Base-by-base conservation (phyloP, 2,797 vertebrate genomes). In the Intellagama lesueurii region DNA sequence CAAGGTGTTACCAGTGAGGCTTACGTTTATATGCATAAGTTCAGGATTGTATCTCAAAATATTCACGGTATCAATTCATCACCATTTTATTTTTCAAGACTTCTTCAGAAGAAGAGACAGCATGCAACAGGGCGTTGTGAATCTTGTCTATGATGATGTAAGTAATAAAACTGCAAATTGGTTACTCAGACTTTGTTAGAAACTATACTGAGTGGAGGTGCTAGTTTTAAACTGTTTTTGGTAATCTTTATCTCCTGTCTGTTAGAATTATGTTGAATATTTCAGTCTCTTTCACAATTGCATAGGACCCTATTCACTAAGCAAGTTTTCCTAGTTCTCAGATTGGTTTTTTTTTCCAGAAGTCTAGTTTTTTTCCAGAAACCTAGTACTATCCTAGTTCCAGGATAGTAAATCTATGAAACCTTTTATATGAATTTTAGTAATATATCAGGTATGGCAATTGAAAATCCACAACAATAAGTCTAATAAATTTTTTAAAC, bases 111-210 rank as follows among this genome's bases (percentile, higher is more conserved):
- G 95, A 96, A 98, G 98, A 95, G 98, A 99, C 70, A 95, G 96
- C 91, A 98, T 98, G 97, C 98, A 98, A 5, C 98, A 98, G 95
- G 98, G 98, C 14, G 87, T 97, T 4, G 98, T 98, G 89, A 98
- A 94, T 96, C 98, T 99, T 93, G 93, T 96, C 35, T 99, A 98
- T 64, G 98, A 99, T n/a, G 98, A 99, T 77, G 98, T 99, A 93
- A 98, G 98, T 97, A 91, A 85, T 40, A 49, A 49, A 60, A 72
- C 47, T 64, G 35, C 49, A 44, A 26, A 72, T 17, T 52, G 7
- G 19, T 32, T 79, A 11, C 7, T 83, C 26, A 49, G 2, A 5
- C 12, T 52, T 16, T 75, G 7, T 56, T 11, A 52, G 77, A 72
- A 32, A 76, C 17, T 4, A 44, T 47, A 44, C 30, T 47, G 22